Conservation (phyloP, 2,113 vertebrate genomes). For the Eptesicus fuscus region DNA sequence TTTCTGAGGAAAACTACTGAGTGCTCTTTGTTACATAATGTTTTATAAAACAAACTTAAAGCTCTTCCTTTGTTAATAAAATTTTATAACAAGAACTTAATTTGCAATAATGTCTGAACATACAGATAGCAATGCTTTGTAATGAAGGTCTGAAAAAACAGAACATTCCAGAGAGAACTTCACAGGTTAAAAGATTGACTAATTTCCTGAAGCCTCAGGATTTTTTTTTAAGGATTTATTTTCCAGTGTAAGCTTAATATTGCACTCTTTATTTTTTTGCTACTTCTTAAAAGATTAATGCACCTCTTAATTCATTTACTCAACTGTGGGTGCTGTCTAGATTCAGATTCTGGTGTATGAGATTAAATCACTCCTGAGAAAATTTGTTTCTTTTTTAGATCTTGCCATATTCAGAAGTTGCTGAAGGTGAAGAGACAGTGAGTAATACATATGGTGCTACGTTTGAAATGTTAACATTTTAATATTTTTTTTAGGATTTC, state of each 20-base stretch:
- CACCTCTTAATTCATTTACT: background rate
- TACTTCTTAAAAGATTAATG: background rate
- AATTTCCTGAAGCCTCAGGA: background rate
- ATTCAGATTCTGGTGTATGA: constrained; percentile 33
- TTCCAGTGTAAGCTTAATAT: background rate
- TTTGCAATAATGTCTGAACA: background rate
- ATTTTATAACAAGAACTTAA: constrained; percentile 37
- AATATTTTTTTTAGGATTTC: constrained; percentile 17
- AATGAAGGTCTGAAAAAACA: background rate
- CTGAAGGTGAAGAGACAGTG: constrained; percentile 61
- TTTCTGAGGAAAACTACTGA: background rate
- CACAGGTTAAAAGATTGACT: background rate
- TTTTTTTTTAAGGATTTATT: background rate
- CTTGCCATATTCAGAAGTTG: constrained; percentile 58
- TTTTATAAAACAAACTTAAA: background rate
- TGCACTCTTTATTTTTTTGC: background rate
- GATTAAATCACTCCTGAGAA: constrained; percentile 54
- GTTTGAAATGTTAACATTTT: constrained; percentile 35
- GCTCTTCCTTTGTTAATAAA: constrained; percentile 17
- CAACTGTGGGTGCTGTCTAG: background rate
- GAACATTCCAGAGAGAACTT: background rate
- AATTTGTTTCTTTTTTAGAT: constrained; percentile 54
- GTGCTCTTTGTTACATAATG: background rate
- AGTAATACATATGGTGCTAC: constrained; percentile 32
- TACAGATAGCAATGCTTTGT: background rate